These are phyloP conservation scores for Thamnophis sirtalis DNA, from an alignment of 2,113 vertebrate species.

Conservation along the genomic window DNA sequence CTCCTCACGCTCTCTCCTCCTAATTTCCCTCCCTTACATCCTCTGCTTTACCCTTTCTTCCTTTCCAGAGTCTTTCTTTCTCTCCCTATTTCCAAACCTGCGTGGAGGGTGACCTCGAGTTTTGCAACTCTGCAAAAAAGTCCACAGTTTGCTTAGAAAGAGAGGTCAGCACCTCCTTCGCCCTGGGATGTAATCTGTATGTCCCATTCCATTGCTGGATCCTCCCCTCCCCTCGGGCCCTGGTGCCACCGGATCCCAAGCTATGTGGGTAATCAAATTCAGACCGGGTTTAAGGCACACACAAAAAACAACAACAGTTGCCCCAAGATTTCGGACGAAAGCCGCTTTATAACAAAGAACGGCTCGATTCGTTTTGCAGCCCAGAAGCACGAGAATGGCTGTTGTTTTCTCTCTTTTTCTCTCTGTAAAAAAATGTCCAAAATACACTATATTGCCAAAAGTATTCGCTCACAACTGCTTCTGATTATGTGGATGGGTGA, in stretches of 20 bases:
- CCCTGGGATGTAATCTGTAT: background rate
- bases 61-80: too few relatives aligned
- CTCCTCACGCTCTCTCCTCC: too few relatives aligned
- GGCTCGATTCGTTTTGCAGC: rapidly evolving
- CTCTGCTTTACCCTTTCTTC: too few relatives aligned
- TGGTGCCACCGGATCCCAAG: rapidly evolving
- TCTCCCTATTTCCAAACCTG: too few relatives aligned
- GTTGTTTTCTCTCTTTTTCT: background rate
- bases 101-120: background rate
- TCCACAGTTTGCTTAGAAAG: background rate
- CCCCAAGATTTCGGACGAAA: background rate
- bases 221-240: background rate
- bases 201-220: background rate
- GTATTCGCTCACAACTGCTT: too few relatives aligned
- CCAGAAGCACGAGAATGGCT: background rate
- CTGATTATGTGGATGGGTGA: too few relatives aligned
- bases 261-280: constrained; percentile 9
- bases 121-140: background rate
- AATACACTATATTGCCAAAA: too few relatives aligned
- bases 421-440: background rate
- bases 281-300: background rate
- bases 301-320: background rate
- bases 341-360: background rate
- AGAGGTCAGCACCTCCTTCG: background rate
- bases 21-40: too few relatives aligned